Percentiles rank a stretch among this genome's conserved stretches.
These are phyloP conservation scores for Aphaenogaster rudis DNA, from an alignment of 1,140 invertebrate species.

Conservation along the genomic window DNA sequence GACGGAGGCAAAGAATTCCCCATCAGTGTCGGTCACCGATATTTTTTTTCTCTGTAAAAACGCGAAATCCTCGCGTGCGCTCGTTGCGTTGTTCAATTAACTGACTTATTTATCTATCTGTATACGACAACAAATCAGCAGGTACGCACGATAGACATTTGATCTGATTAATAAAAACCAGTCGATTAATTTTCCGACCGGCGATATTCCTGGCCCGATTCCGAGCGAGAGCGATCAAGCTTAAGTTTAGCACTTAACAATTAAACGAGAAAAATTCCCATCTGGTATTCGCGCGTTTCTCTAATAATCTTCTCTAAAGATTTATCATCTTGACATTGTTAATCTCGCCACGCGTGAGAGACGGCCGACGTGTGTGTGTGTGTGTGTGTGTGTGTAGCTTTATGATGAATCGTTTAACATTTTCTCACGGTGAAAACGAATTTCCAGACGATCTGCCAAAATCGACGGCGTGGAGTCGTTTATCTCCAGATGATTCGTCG, in stretches of 20 bases:
- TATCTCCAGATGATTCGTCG: conserved; percentile 52
- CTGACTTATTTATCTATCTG: not conserved
- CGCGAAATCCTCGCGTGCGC: not conserved
- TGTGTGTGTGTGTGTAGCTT: not conserved
- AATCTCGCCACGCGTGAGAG: not conserved
- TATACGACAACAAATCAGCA: not conserved
- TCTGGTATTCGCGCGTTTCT: not conserved
- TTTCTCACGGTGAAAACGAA: conserved; percentile 28
- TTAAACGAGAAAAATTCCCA: not conserved
- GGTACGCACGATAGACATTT: not conserved
- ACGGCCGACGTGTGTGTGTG: not conserved
- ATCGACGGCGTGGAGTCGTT: conserved; percentile 49
- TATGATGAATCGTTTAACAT: conserved; percentile 40
- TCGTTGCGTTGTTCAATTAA: not conserved
- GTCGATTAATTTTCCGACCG: not conserved
- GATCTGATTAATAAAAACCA: not conserved
- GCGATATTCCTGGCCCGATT: not conserved
- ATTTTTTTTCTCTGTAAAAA: not conserved
- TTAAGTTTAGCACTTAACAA: not conserved
- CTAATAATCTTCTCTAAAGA: not conserved
- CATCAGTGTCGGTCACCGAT: not conserved
- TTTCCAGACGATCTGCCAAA: conserved; percentile 41
- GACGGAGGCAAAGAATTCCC: not conserved
- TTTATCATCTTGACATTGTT: conserved; percentile 32
- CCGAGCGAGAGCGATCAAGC: not conserved